Percentiles rank a stretch among this genome's conserved stretches.
Evolutionary conservation across 2,113 vertebrate genomes (phyloP).

Genomic region (Barbus barbus): DNA sequence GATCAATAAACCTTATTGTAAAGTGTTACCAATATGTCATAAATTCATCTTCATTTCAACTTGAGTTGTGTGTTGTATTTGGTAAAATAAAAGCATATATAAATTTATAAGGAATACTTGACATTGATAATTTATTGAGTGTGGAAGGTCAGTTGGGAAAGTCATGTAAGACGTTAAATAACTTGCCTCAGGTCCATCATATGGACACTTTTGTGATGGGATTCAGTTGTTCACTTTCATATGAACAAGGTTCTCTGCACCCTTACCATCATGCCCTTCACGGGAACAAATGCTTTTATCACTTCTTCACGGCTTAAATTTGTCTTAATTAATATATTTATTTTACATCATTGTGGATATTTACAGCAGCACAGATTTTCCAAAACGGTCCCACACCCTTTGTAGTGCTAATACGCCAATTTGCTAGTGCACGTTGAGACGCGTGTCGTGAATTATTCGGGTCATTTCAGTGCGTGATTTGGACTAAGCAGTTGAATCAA

Average conservation of each 20-base stretch:
- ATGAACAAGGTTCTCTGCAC: too few relatives aligned
- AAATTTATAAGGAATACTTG: too few relatives aligned
- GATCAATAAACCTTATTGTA: too few relatives aligned
- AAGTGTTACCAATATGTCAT: too few relatives aligned
- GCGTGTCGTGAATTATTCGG: constrained; percentile 50
- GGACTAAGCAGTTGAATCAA: constrained; percentile 64
- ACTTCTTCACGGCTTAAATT: neutral
- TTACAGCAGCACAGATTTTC: constrained; percentile 2
- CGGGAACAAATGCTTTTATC: neutral
- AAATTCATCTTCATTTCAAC: too few relatives aligned
- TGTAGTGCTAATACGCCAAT: constrained; percentile 44
- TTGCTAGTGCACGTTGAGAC: constrained; percentile 16
- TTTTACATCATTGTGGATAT: neutral
- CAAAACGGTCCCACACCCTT: constrained; percentile 50
- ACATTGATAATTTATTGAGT: too few relatives aligned
- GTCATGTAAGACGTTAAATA: neutral
- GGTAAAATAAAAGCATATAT: too few relatives aligned
- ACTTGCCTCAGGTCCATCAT: neutral
- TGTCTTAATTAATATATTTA: neutral
- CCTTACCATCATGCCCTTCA: too few relatives aligned
- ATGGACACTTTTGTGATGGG: neutral
- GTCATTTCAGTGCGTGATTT: constrained; percentile 64
- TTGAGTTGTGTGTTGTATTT: too few relatives aligned
- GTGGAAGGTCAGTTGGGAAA: too few relatives aligned
- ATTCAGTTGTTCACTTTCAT: neutral